Evolutionary conservation across 2,113 vertebrate genomes (phyloP), one percentile per base, ranked within the genome.

Genomic region (Gymnogyps californianus): DNA sequence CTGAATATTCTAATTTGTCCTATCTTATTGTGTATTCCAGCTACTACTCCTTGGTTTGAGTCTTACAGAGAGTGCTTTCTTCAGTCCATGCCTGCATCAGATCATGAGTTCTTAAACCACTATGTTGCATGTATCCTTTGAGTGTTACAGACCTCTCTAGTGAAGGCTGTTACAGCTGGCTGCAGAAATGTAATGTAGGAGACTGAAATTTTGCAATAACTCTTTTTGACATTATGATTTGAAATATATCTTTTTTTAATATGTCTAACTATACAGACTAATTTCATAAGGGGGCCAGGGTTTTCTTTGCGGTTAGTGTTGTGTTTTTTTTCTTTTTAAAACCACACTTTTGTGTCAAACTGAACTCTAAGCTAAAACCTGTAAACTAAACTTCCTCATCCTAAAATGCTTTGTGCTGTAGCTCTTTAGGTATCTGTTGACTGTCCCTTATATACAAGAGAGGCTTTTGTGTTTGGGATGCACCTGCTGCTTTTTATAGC

Each of bases 101-200:
- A 99, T 89, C 99, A 99, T 8, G 99, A 99, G 97, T 99, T 99
- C 95, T 98, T 99, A 97, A 99, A 99, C 96, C 99, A 99, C 98
- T 99, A 99, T 97, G 98, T 99, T 93, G 99, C 99, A 10, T 99
- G 99, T 99, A 99, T 99, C 99, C 99, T 99, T 99, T 96, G 44
- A 81, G 55, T 47, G 10, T 87, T 90, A 64, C 32, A 25, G 38
- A 40, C 29, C 0, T 44, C 32, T 83, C 4, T 20, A 16, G 49
- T 62, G 91, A 67, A 90, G 11, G 21, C 29, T 93, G 25, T 72
- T 90, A 36, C 6, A 86, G 31, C 22, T 86, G n/a, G 13, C 36
- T 89, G 28, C 51, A 65, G 69, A 71, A 75, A 38, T 26, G 12
- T 58, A 22, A 42, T 38, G 8, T 34, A 36, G 64, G 31, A 89